A percentile compares a stretch with the other conserved stretches of the same genome.
phyloP scores from a whole-genome alignment of 1,140 invertebrate species.

The Apis florea region DNA sequence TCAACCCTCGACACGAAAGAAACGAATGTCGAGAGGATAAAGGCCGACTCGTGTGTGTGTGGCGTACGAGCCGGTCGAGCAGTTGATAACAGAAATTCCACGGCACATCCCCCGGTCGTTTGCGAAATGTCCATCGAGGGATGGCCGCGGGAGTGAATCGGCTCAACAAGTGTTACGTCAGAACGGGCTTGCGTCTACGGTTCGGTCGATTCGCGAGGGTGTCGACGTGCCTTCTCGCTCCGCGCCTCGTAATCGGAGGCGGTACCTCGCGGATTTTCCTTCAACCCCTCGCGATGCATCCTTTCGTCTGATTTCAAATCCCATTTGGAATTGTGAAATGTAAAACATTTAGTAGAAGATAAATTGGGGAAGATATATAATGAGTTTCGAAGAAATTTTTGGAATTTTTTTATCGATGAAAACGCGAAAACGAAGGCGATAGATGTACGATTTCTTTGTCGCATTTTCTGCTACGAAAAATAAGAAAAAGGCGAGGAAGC shows the following conservation, averaged over 20 bases:
- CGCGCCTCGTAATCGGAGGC: conserved; percentile 54
- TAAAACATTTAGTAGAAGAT: no score
- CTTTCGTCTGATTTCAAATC: no score
- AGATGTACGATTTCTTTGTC: no score
- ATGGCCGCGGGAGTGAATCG: conserved; percentile 47
- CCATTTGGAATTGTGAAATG: not conserved
- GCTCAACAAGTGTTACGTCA: conserved; percentile 74
- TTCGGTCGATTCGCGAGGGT: conserved; percentile 54
- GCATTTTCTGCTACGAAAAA: not conserved
- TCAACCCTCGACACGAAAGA: no score
- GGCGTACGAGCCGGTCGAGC: not conserved
- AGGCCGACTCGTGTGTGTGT: not conserved
- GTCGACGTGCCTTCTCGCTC: conserved; percentile 48
- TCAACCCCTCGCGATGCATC: not conserved
- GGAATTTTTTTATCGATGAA: no score
- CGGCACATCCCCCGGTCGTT: conserved; percentile 33
- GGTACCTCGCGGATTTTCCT: conserved; percentile 28
- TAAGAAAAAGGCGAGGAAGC: not conserved
- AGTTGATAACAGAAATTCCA: conserved; percentile 39
- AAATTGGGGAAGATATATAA: no score
- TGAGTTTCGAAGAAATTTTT: no score
- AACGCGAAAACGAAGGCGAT: no score
- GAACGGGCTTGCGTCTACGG: conserved; percentile 57
- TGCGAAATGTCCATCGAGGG: conserved; percentile 52
- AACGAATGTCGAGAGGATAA: not conserved